A percentile compares a stretch with the other conserved stretches of the same genome.
Conservation (phyloP, 1,140 invertebrate species). For the Cephus cinctus region DNA sequence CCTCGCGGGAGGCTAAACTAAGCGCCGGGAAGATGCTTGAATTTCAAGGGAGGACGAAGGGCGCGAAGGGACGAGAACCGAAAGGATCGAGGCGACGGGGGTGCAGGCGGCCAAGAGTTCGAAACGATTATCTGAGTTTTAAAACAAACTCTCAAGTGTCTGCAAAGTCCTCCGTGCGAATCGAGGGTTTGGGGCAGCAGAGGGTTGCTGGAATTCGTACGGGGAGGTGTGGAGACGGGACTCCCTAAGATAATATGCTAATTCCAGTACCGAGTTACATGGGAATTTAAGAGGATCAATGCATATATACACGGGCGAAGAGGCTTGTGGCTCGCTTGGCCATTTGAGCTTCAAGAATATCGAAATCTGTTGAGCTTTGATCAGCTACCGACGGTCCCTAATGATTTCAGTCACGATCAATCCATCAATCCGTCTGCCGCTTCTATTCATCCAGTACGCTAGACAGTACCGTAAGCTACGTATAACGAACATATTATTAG, state of each 20-base stretch:
- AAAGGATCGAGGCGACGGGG: constrained; percentile 5
- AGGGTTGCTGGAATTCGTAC: background rate
- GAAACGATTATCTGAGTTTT: constrained; percentile 54
- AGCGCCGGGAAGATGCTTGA: constrained; percentile 5
- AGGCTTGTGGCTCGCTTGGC: no score
- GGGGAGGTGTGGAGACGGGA: constrained; percentile 26
- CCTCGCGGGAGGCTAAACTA: constrained; percentile 26
- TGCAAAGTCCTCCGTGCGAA: constrained; percentile 48
- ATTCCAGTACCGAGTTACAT: constrained; percentile 43
- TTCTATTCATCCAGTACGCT: no score
- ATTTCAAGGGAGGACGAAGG: constrained; percentile 1
- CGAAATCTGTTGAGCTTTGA: no score
- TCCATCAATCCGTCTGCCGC: no score
- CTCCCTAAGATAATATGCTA: constrained; percentile 53
- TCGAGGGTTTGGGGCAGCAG: constrained; percentile 18
- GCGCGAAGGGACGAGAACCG: constrained; percentile 12
- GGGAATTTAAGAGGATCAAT: constrained; percentile 50
- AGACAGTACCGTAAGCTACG: no score
- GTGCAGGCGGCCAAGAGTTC: constrained; percentile 25
- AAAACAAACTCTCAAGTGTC: constrained; percentile 53
- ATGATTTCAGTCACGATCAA: no score
- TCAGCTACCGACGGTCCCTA: no score
- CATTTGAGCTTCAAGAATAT: no score
- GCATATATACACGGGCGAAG: no score
- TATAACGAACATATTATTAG: constrained; percentile 43